A percentile compares a stretch with the other conserved stretches of the same genome.
Evolutionary conservation across 2,888 invertebrate species (phyloP).

Genomic region (Halictus ligatus): DNA sequence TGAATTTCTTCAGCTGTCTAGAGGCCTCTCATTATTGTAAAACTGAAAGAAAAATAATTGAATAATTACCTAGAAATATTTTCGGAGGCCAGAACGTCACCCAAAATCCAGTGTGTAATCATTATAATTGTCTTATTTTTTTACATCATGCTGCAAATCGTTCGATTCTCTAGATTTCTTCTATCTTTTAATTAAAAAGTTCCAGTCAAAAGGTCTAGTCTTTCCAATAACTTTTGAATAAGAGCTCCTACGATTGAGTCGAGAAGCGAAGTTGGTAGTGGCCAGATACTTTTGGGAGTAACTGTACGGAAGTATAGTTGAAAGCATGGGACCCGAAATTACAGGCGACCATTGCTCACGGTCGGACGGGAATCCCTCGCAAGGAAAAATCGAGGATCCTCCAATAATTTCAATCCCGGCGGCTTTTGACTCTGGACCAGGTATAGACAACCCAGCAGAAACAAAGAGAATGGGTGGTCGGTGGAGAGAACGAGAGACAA

Average conservation of each 20-base stretch:
- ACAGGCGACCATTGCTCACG: constrained; percentile 24
- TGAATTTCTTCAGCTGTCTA: too few species aligned
- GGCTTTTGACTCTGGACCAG: constrained; percentile 56
- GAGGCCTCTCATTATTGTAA: too few species aligned
- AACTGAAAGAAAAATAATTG: too few species aligned
- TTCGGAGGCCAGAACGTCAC: too few species aligned
- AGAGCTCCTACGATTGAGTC: not conserved
- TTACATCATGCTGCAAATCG: too few species aligned
- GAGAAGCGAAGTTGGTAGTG: not conserved
- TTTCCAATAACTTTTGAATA: not conserved
- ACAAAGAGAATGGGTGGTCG: constrained; percentile 39
- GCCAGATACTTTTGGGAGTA: not conserved
- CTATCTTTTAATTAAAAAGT: not conserved
- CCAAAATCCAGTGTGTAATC: too few species aligned
- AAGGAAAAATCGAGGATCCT: constrained; percentile 58
- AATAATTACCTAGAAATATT: too few species aligned
- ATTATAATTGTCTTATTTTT: too few species aligned
- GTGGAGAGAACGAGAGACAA: not conserved
- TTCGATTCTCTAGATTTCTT: not conserved
- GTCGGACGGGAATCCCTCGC: constrained; percentile 10
- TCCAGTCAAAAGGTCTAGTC: not conserved
- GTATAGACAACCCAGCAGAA: constrained; percentile 59
- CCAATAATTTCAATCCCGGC: constrained; percentile 62
- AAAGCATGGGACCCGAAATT: constrained; percentile 39
- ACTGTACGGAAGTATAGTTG: not conserved